Evolutionary conservation across 2,888 invertebrate species (phyloP).

Genomic region (Trilocha varians): DNA sequence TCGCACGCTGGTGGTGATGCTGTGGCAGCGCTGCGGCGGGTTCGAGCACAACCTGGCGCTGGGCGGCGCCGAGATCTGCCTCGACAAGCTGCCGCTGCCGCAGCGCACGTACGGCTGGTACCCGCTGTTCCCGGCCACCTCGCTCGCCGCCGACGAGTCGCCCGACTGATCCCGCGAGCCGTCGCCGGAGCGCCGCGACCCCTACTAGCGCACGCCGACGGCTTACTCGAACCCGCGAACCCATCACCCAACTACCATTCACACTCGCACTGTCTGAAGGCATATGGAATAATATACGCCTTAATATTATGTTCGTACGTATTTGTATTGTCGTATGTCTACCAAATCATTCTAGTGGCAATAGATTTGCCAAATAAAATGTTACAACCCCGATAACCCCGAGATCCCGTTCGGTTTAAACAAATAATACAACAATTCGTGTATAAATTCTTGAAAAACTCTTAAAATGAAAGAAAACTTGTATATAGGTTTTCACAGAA

Average conservation of each 20-base stretch:
- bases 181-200: slow-evolving; percentile 64
- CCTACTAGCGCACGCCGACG: slow-evolving; percentile 52
- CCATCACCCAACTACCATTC: neutral
- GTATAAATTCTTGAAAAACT: too few relatives aligned
- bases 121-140: slow-evolving; percentile 90
- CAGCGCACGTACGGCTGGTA: slow-evolving; percentile 92
- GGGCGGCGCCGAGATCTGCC: slow-evolving; percentile 89
- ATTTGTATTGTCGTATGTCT: too few relatives aligned
- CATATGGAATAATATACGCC: too few relatives aligned
- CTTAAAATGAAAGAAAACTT: too few relatives aligned
- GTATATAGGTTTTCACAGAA: too few relatives aligned
- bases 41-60: slow-evolving; percentile 87
- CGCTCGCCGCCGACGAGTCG: slow-evolving; percentile 78
- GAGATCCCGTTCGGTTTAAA: too few relatives aligned
- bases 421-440: too few relatives aligned
- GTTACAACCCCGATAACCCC: too few relatives aligned
- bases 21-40: slow-evolving; percentile 92
- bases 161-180: slow-evolving; percentile 70
- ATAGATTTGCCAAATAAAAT: too few relatives aligned
- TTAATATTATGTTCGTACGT: too few relatives aligned
- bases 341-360: too few relatives aligned
- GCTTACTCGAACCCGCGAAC: slow-evolving; percentile 18
- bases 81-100: slow-evolving; percentile 86
- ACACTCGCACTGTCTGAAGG: neutral
- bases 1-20: slow-evolving; percentile 89